Conservation (phyloP, 2,888 invertebrate genomes). For the Andrena minutula region DNA sequence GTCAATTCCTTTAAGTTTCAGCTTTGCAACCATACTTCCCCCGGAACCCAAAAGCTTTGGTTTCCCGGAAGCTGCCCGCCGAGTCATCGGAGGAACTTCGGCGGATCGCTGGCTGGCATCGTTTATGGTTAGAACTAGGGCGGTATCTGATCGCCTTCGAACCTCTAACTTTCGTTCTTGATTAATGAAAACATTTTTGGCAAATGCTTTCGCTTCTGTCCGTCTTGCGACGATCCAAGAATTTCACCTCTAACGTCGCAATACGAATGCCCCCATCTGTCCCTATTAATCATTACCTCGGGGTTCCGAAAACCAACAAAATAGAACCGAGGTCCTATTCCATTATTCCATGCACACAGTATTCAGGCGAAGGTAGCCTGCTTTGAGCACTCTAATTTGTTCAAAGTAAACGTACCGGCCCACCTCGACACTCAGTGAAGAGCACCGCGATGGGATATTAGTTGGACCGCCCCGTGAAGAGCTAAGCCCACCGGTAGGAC, state of each 20-base stretch:
- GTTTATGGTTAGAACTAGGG: slow-evolving; percentile 88
- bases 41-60: no score
- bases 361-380: slow-evolving; percentile 82
- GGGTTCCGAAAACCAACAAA: slow-evolving; percentile 88
- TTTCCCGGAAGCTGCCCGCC: not conserved
- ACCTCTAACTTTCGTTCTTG: slow-evolving; percentile 89
- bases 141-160: slow-evolving; percentile 90
- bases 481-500: slow-evolving; percentile 12
- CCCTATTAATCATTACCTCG: no score
- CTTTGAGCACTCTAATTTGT: slow-evolving; percentile 89
- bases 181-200: slow-evolving; percentile 89
- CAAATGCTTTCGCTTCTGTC: slow-evolving; percentile 85
- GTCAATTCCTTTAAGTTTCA: no score
- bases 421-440: slow-evolving; percentile 58
- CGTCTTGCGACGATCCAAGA: no score
- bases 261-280: no score
- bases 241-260: no score
- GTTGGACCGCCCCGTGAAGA: slow-evolving; percentile 79
- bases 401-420: no score
- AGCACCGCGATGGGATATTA: slow-evolving; percentile 36
- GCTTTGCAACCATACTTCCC: no score
- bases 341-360: slow-evolving; percentile 88
- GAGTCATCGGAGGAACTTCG: no score
- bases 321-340: slow-evolving; percentile 88
- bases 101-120: slow-evolving; percentile 84